phyloP scores from a whole-genome alignment of 2,888 invertebrate species.

The Aethes cnicana region DNA sequence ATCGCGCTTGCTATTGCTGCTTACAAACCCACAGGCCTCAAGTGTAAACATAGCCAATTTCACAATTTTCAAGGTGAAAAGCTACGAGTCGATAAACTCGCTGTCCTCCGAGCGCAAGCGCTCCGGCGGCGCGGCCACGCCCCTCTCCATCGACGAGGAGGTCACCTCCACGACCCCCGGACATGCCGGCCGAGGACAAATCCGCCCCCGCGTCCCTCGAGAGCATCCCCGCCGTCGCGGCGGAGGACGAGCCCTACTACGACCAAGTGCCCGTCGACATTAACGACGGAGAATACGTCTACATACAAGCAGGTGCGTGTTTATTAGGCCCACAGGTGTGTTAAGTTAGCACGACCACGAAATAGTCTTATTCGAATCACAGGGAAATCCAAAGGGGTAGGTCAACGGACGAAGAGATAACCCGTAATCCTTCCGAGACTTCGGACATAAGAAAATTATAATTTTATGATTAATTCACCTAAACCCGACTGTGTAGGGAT shows the following conservation, averaged over 20 bases:
- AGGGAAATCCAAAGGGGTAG: no score
- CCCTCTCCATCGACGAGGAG: slow-evolving; percentile 75
- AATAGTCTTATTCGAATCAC: no score
- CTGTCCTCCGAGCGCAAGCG: slow-evolving; percentile 83
- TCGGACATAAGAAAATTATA: no score
- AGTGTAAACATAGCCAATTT: no score
- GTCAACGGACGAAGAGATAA: no score
- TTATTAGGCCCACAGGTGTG: no score
- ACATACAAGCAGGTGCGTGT: slow-evolving; percentile 85
- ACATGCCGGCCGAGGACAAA: slow-evolving; percentile 60
- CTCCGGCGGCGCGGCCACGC: slow-evolving; percentile 77
- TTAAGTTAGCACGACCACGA: no score
- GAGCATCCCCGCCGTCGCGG: slow-evolving; percentile 62
- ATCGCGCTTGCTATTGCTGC: no score
- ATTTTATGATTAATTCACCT: no score
- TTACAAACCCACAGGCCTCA: no score
- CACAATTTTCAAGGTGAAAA: slow-evolving; percentile 79
- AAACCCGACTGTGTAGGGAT: no score
- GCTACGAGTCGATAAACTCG: slow-evolving; percentile 85
- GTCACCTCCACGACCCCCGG: slow-evolving; percentile 68
- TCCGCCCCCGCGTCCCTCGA: slow-evolving; percentile 71
- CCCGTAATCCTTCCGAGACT: no score
- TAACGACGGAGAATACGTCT: slow-evolving; percentile 88
- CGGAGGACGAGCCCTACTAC: slow-evolving; percentile 86
- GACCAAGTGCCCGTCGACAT: slow-evolving; percentile 87